These are phyloP conservation scores for Pogonocichla stellata DNA, from an alignment of 2,113 vertebrate species.

Conservation along the genomic window DNA sequence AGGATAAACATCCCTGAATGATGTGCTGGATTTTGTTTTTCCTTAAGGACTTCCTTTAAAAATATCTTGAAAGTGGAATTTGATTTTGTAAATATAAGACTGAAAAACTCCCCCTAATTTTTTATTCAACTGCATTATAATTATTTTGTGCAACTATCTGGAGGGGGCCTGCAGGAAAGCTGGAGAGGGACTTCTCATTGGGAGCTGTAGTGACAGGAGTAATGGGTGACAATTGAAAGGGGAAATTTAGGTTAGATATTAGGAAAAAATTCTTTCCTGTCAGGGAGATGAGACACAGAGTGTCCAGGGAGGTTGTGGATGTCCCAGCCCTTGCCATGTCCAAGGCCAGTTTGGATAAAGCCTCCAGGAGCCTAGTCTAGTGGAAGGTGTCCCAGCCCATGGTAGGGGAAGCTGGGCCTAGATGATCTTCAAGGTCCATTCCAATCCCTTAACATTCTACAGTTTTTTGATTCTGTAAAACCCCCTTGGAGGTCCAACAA, in stretches of 20 bases:
- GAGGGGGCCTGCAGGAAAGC: neutral
- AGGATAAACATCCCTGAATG: neutral
- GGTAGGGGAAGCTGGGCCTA: too few relatives aligned
- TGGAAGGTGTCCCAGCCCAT: neutral
- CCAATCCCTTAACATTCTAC: neutral
- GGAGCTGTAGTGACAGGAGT: neutral
- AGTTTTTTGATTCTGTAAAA: too few relatives aligned
- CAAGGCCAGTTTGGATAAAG: neutral
- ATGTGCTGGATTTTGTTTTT: neutral
- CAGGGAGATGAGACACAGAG: neutral
- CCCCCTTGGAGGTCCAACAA: accelerated
- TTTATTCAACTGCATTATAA: neutral
- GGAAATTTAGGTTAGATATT: neutral
- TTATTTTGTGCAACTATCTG: neutral
- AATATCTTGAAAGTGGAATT: neutral
- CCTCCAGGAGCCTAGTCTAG: neutral
- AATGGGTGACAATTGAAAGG: neutral
- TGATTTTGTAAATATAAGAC: neutral
- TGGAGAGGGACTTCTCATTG: neutral
- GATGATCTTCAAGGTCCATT: neutral
- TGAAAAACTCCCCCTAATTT: neutral
- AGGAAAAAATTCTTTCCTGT: neutral
- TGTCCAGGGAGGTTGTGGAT: neutral
- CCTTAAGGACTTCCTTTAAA: neutral
- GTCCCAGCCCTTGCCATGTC: neutral